phyloP scores from a whole-genome alignment of 2,797 vertebrate genomes.

The Coilia nasus region DNA sequence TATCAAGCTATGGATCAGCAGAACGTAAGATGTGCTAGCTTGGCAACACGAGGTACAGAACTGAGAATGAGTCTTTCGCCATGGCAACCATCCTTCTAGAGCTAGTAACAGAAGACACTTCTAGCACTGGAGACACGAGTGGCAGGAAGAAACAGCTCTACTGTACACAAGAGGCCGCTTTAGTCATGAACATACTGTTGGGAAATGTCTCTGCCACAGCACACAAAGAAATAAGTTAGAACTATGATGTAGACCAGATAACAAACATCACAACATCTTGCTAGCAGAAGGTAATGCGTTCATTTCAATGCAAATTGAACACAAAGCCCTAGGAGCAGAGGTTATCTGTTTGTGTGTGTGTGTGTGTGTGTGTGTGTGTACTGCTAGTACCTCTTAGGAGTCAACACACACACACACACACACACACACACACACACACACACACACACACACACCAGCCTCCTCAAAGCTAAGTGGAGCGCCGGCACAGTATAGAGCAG shows the following conservation, averaged over 20 bases:
- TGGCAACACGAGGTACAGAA: not conserved
- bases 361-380: too few relatives aligned
- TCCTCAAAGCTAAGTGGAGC: too few relatives aligned
- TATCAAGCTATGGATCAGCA: not conserved
- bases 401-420: not conserved
- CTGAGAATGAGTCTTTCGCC: not conserved
- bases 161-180: not conserved
- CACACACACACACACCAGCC: too few relatives aligned
- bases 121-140: not conserved
- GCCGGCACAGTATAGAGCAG: too few relatives aligned
- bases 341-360: too few relatives aligned
- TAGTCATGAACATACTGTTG: not conserved
- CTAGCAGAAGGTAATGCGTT: too few relatives aligned
- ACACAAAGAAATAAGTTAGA: too few relatives aligned
- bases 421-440: not conserved
- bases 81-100: not conserved
- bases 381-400: too few relatives aligned
- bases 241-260: too few relatives aligned
- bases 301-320: too few relatives aligned
- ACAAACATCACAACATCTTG: too few relatives aligned
- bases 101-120: not conserved
- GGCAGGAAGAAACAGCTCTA: not conserved
- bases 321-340: too few relatives aligned
- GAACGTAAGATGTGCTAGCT: not conserved
- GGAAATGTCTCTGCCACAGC: not conserved